Conservation (phyloP, 2,888 invertebrate species). For the Caenorhabditis sp. region DNA sequence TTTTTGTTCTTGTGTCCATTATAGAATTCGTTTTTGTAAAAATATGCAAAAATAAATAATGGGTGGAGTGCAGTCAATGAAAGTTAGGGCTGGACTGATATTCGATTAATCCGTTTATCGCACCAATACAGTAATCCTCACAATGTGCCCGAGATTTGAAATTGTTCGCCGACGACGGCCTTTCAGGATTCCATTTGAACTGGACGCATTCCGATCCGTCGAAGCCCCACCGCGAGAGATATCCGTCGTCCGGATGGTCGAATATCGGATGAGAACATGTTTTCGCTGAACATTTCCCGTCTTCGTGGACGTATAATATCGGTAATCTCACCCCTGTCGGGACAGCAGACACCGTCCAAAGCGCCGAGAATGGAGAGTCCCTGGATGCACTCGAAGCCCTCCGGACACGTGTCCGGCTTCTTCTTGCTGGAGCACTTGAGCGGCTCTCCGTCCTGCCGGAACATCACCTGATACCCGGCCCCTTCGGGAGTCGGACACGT, state of each 20-base stretch:
- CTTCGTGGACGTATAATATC: too few relatives aligned
- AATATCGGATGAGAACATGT: constrained; percentile 66
- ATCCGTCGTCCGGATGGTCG: constrained; percentile 68
- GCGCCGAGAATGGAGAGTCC: constrained; percentile 67
- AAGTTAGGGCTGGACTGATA: constrained; percentile 31
- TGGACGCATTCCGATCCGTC: constrained; percentile 67
- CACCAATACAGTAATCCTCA: constrained; percentile 64
- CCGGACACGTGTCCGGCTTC: constrained; percentile 58
- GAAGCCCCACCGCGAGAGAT: constrained; percentile 70
- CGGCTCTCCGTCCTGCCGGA: constrained; percentile 58
- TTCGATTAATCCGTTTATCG: constrained; percentile 22
- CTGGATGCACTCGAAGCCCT: constrained; percentile 73
- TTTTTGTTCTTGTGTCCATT: neutral
- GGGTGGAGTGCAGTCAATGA: neutral
- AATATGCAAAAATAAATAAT: constrained; percentile 1
- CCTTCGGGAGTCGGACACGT: constrained; percentile 76
- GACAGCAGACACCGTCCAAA: constrained; percentile 74
- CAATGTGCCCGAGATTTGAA: constrained; percentile 71
- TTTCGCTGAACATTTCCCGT: constrained; percentile 61
- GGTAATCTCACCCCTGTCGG: constrained; percentile 42
- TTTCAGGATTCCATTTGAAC: constrained; percentile 72
- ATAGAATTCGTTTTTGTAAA: neutral
- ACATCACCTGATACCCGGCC: constrained; percentile 72
- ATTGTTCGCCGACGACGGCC: constrained; percentile 70
- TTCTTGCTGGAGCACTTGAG: constrained; percentile 66